phyloP scores from a whole-genome alignment of 2,888 invertebrate genomes.

The Steinernema carpocapsae region DNA sequence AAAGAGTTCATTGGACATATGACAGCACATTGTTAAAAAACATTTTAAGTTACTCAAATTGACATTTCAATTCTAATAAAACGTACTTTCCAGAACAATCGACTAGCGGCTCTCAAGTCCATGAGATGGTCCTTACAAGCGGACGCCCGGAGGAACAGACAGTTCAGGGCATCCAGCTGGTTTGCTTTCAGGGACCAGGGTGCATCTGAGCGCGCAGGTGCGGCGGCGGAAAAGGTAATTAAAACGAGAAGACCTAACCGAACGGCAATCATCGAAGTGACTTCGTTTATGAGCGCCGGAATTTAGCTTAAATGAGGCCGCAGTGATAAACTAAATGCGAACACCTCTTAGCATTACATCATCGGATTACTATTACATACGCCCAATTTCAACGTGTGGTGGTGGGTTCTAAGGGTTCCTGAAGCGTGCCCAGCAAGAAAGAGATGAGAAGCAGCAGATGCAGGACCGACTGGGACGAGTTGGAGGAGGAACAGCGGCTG shows the following conservation, averaged over 20 bases:
- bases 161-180: constrained; percentile 10
- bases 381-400: not conserved
- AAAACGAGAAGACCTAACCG: not conserved
- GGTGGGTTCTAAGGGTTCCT: not conserved
- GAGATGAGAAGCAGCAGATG: not conserved
- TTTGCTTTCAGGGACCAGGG: not conserved
- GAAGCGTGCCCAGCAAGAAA: not conserved
- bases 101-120: constrained; percentile 2
- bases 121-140: constrained; percentile 4
- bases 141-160: constrained; percentile 13
- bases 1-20: not conserved
- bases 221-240: not conserved
- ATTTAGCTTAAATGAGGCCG: not conserved
- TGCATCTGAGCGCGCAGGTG: not conserved
- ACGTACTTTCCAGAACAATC: constrained; percentile 18
- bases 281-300: not conserved
- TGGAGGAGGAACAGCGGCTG: constrained; percentile 24
- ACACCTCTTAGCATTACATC: not conserved
- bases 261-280: not conserved
- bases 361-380: constrained; percentile 6
- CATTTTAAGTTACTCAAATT: not conserved
- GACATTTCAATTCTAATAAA: not conserved
- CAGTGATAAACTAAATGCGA: not conserved
- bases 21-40: too few species aligned
- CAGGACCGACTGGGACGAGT: not conserved